Percentiles rank a stretch among this genome's conserved stretches.
Evolutionary conservation across 37 sponge, comb jelly and placozoan genomes (phyloP).

Genomic region (Spongilla lacustris): DNA sequence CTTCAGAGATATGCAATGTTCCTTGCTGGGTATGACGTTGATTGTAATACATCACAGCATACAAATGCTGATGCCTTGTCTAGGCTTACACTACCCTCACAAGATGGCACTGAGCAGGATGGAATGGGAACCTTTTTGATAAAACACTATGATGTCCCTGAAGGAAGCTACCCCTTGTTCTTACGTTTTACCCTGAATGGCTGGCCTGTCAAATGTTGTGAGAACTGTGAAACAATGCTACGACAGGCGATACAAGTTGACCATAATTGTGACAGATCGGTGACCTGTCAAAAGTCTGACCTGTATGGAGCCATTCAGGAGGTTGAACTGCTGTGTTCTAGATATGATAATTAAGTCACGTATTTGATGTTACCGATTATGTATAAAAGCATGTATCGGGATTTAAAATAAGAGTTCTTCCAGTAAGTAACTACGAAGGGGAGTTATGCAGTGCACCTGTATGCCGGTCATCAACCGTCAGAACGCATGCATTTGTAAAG

Average conservation of each 20-base stretch:
- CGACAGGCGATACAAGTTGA: not conserved
- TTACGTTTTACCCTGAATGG: conserved; percentile 13
- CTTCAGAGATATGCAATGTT: conserved; percentile 11
- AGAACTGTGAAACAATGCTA: conserved; percentile 8
- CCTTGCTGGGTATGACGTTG: not conserved
- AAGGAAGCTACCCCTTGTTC: conserved; percentile 25
- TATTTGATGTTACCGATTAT: no score
- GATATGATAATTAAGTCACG: no score
- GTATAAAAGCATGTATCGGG: no score
- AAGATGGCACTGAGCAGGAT: not conserved
- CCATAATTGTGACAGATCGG: no score
- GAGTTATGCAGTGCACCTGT: no score
- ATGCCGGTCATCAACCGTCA: no score
- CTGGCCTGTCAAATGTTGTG: conserved; percentile 4
- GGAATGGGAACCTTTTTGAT: not conserved
- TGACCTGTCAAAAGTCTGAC: no score
- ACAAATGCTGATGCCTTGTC: conserved; percentile 13
- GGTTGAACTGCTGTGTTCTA: no score
- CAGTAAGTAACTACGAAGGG: no score
- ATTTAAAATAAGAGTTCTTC: no score
- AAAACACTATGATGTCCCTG: not conserved
- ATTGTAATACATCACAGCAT: not conserved
- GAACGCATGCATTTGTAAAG: no score
- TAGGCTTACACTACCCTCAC: not conserved
- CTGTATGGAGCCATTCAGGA: no score